Evolutionary conservation across 2,797 vertebrate species (phyloP).

Genomic region (Melanotaenia pygmaea): DNA sequence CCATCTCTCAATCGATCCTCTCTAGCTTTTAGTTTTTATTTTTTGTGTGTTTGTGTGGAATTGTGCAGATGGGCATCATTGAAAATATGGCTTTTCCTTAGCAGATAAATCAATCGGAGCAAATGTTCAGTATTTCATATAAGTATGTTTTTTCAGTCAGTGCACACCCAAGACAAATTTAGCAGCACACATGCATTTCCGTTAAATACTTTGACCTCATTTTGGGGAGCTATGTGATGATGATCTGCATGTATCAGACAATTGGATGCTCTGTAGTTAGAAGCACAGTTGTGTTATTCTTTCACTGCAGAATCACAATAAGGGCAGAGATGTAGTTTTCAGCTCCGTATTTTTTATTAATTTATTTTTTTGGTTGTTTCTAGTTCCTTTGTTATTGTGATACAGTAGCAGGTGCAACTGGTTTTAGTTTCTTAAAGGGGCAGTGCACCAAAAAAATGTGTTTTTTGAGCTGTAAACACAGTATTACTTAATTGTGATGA

Average conservation of each 20-base stretch:
- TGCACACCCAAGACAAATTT: constrained; percentile 9
- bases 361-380: too few relatives aligned
- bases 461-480: too few relatives aligned
- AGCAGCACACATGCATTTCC: constrained; percentile 4
- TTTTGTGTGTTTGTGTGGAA: neutral
- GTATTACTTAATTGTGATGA: too few relatives aligned
- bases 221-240: constrained; percentile 5
- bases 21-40: neutral
- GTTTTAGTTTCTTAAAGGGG: neutral
- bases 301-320: neutral
- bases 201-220: constrained; percentile 12
- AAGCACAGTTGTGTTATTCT: neutral
- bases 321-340: neutral
- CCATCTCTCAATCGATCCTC: neutral
- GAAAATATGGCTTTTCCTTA: neutral
- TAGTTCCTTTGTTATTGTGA: constrained; percentile 14
- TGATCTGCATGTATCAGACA: neutral
- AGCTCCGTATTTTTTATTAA: neutral
- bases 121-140: constrained; percentile 7
- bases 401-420: constrained; percentile 8
- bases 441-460: too few relatives aligned
- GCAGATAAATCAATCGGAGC: constrained; percentile 12
- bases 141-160: neutral
- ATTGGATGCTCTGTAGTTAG: neutral
- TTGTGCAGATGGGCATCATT: neutral